These are phyloP conservation scores for Rhabdophis nuchalis DNA, from an alignment of 2,797 vertebrate genomes.

Conservation along the genomic window DNA sequence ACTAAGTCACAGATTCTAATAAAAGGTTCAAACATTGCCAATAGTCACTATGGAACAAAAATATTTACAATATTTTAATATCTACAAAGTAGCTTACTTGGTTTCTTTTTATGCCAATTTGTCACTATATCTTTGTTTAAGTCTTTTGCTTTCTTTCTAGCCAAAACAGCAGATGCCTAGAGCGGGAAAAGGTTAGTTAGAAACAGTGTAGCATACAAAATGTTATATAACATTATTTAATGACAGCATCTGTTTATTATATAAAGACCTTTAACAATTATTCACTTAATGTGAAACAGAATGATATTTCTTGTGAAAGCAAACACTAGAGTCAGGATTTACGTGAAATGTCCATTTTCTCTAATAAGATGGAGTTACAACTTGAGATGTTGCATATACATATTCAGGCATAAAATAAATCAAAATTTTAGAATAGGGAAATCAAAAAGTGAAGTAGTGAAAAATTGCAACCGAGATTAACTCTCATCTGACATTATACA, in stretches of 20 bases:
- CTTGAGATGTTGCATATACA: neutral
- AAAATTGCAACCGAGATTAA: neutral
- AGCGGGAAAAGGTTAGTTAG: neutral
- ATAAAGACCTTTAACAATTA: neutral
- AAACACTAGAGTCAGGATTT: neutral
- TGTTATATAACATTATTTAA: accelerated
- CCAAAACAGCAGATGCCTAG: slow-evolving; percentile 82
- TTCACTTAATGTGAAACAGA: neutral
- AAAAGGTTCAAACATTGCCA: neutral
- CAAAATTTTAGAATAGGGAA: neutral
- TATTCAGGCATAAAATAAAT: neutral
- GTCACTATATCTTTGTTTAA: slow-evolving; percentile 80
- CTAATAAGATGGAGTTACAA: neutral
- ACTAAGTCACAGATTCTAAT: neutral
- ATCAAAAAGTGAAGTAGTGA: neutral
- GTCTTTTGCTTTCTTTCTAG: slow-evolving; percentile 84
- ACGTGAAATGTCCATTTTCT: neutral
- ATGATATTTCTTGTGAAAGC: neutral
- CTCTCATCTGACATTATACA: neutral
- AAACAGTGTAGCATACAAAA: accelerated
- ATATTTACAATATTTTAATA: neutral
- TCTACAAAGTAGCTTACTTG: slow-evolving; percentile 73
- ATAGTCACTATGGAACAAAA: neutral
- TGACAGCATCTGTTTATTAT: accelerated
- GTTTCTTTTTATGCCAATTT: slow-evolving; percentile 89